Evolutionary conservation across 2,797 vertebrate genomes (phyloP).

Genomic region (Neosilurus hyrtlii): DNA sequence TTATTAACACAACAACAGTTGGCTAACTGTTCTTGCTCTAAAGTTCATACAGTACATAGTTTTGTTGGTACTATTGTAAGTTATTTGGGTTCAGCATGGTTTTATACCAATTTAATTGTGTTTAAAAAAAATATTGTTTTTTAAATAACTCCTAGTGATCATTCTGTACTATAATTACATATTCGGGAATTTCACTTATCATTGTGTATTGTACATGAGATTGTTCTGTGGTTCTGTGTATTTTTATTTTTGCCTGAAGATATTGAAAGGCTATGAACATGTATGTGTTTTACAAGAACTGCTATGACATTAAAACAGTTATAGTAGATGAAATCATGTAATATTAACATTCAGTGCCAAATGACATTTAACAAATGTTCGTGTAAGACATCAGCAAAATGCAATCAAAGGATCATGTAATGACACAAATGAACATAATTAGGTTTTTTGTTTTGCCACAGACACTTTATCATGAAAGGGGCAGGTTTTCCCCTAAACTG

Average conservation of each 20-base stretch:
- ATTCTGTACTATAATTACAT: not conserved
- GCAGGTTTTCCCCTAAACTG: not conserved
- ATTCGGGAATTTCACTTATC: too few relatives aligned
- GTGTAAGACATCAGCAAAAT: slow-evolving; percentile 14
- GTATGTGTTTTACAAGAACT: slow-evolving; percentile 2
- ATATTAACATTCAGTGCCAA: slow-evolving; percentile 18
- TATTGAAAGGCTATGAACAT: not conserved
- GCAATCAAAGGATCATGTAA: not conserved
- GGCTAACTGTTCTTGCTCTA: not conserved
- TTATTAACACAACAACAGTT: too few relatives aligned
- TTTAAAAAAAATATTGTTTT: not conserved
- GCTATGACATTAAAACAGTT: slow-evolving; percentile 11
- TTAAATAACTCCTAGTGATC: not conserved
- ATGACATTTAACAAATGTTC: not conserved
- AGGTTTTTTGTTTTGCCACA: not conserved
- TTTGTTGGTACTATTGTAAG: not conserved
- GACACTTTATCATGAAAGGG: not conserved
- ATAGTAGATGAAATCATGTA: slow-evolving; percentile 12
- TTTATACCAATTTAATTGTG: not conserved
- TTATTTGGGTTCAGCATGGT: not conserved
- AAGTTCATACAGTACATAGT: not conserved
- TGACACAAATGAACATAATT: not conserved
- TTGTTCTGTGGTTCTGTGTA: not conserved
- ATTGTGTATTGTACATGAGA: not conserved
- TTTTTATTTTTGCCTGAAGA: not conserved